These are phyloP conservation scores for Toxotes chatareus DNA, from an alignment of 2,113 vertebrate genomes.

Conservation along the genomic window DNA sequence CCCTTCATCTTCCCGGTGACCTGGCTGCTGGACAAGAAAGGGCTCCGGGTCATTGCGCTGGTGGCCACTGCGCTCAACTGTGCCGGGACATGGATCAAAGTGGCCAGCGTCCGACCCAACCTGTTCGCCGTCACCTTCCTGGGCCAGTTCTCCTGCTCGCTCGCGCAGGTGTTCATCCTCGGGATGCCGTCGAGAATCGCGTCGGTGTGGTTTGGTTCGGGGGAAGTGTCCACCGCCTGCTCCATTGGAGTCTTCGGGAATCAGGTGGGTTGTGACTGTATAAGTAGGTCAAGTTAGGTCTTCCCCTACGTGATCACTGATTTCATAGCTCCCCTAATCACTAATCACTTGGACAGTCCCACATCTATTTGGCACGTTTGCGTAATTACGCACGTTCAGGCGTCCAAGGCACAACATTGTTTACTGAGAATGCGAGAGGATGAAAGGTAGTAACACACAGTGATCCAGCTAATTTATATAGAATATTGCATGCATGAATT, in stretches of 20 bases:
- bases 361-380: constrained; percentile 26
- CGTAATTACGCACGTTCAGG: constrained; percentile 61
- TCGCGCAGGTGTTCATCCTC: constrained; percentile 96
- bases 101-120: constrained; percentile 88
- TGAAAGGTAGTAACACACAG: not conserved
- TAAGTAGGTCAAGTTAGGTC: not conserved
- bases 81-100: constrained; percentile 94
- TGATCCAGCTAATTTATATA: not conserved
- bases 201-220: constrained; percentile 95
- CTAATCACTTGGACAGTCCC: not conserved
- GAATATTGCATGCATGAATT: too few relatives aligned
- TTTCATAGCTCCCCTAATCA: not conserved
- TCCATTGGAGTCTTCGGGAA: constrained; percentile 96
- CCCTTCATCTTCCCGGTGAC: constrained; percentile 94
- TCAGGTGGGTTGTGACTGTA: constrained; percentile 85
- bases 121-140: constrained; percentile 91
- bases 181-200: constrained; percentile 95
- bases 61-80: constrained; percentile 90
- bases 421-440: not conserved
- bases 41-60: constrained; percentile 91
- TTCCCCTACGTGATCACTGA: constrained; percentile 1
- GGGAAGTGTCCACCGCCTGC: constrained; percentile 95
- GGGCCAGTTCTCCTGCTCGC: constrained; percentile 90
- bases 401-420: not conserved
- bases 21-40: constrained; percentile 93